These are phyloP conservation scores for Tipula helvola DNA, from an alignment of 2,888 invertebrate species.

Conservation along the genomic window DNA sequence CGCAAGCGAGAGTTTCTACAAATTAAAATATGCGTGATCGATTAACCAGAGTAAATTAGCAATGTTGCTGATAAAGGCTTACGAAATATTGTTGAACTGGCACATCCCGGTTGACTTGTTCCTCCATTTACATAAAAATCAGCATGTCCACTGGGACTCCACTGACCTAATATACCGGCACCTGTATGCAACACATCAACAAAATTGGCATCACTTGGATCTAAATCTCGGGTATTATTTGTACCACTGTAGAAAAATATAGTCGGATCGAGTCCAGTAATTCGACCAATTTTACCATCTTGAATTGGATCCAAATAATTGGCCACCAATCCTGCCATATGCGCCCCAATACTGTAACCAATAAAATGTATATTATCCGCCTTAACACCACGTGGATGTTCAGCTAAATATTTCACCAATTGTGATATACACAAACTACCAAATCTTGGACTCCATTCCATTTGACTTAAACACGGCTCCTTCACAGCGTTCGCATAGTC, in stretches of 20 bases:
- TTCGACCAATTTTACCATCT: constrained; percentile 68
- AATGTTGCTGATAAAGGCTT: constrained; percentile 31
- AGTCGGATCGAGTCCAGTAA: constrained; percentile 77
- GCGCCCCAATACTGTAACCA: constrained; percentile 79
- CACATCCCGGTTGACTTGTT: constrained; percentile 78
- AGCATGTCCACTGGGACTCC: constrained; percentile 80
- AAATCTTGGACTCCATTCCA: constrained; percentile 52
- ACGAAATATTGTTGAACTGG: constrained; percentile 70
- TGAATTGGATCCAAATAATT: constrained; percentile 48
- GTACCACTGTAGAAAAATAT: constrained; percentile 75
- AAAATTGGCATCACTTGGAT: constrained; percentile 67
- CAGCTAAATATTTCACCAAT: constrained; percentile 61
- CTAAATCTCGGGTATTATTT: constrained; percentile 67
- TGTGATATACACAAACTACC: constrained; percentile 67
- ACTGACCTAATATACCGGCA: constrained; percentile 76
- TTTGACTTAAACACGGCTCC: constrained; percentile 72
- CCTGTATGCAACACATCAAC: constrained; percentile 77
- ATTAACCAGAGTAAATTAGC: constrained; percentile 15
- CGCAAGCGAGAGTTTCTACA: constrained; percentile 74
- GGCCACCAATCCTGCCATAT: constrained; percentile 71
- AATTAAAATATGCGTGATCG: constrained; percentile 15
- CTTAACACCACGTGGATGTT: constrained; percentile 61
- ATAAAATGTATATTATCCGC: constrained; percentile 68
- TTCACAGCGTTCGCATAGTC: constrained; percentile 68
- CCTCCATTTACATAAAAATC: constrained; percentile 82